Conservation (phyloP, 2,113 vertebrate genomes). For the Cranoglanis bouderius region DNA sequence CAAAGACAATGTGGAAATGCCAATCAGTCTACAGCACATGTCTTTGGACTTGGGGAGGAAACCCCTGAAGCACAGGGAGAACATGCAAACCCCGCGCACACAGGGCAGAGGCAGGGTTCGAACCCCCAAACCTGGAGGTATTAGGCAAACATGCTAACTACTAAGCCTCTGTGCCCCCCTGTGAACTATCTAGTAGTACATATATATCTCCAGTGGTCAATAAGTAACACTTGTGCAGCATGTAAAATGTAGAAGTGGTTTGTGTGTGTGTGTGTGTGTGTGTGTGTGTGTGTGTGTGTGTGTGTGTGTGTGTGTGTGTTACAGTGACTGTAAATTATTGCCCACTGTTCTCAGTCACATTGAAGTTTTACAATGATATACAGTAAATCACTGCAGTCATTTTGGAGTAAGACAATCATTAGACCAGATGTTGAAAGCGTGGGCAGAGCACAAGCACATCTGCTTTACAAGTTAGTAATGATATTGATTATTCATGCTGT, state of each 20-base stretch:
- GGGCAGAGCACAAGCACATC: slow-evolving; percentile 12
- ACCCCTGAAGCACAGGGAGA: too few species aligned
- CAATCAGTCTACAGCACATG: too few species aligned
- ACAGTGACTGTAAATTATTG: neutral
- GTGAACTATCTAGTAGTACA: neutral
- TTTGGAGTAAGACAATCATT: neutral
- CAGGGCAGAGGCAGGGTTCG: too few species aligned
- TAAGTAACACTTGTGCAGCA: neutral
- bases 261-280: neutral
- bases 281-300: neutral
- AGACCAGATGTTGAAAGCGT: slow-evolving; percentile 19
- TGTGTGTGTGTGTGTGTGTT: neutral
- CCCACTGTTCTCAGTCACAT: neutral
- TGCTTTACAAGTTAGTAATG: slow-evolving; percentile 2
- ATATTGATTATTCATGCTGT: neutral
- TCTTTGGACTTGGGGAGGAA: too few species aligned
- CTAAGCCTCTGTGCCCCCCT: neutral
- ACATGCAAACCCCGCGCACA: too few species aligned
- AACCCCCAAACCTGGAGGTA: too few species aligned
- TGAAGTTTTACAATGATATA: slow-evolving; percentile 4
- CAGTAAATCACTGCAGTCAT: neutral
- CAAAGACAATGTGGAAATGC: too few species aligned
- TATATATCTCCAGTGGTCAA: neutral
- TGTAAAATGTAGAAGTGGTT: neutral
- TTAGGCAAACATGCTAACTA: too few species aligned